A percentile compares a stretch with the other conserved stretches of the same genome.
Conservation (phyloP, 2,888 invertebrate species). For the Lobophora halterata region DNA sequence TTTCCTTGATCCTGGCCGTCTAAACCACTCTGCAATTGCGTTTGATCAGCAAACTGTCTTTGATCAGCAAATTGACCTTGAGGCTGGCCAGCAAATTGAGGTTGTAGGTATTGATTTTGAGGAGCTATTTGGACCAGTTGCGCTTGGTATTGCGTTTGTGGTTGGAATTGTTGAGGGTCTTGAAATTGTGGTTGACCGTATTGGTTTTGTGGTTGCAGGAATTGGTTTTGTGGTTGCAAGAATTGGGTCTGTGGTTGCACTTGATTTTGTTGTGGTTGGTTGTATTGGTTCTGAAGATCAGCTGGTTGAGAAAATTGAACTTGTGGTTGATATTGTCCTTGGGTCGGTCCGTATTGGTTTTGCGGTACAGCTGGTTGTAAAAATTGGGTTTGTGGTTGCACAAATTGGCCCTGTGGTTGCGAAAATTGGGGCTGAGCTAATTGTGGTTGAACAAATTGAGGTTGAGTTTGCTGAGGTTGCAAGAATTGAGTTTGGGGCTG, state of each 20-base stretch:
- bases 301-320: conserved; percentile 10
- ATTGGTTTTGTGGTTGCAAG: neutral
- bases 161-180: too few relatives aligned
- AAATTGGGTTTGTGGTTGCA: conserved; percentile 18
- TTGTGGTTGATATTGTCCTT: too few relatives aligned
- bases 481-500: conserved; percentile 21
- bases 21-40: conserved; percentile 60
- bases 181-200: conserved; percentile 1
- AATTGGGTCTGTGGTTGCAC: neutral
- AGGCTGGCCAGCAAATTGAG: conserved; percentile 10
- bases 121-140: conserved; percentile 28
- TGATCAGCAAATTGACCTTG: conserved; percentile 14
- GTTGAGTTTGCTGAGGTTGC: conserved; percentile 18
- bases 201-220: conserved; percentile 4
- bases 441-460: conserved; percentile 17
- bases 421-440: conserved; percentile 10
- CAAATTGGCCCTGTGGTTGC: conserved; percentile 12
- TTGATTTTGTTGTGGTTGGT: conserved; percentile 25
- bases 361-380: conserved; percentile 14
- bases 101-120: conserved; percentile 22
- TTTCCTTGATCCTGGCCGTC: conserved; percentile 69
- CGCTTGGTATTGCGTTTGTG: conserved; percentile 16
- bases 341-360: conserved; percentile 20
- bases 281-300: conserved; percentile 14
- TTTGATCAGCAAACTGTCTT: conserved; percentile 40